Conservation (phyloP, 1,140 invertebrate species). For the Trachelipus rathkii region DNA sequence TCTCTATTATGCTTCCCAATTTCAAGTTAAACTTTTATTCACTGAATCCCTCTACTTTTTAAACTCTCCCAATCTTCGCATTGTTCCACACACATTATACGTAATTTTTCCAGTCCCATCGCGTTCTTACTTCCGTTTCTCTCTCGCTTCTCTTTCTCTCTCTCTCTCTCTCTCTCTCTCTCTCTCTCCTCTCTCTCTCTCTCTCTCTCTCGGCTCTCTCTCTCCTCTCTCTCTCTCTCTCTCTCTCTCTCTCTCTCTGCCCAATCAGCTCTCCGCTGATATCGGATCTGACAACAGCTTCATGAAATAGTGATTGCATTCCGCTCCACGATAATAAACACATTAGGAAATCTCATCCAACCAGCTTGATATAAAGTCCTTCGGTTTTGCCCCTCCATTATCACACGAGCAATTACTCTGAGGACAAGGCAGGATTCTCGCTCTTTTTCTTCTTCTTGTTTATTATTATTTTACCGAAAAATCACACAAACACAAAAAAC, state of each 20-base stretch:
- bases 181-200: not conserved
- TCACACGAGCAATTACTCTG: slow-evolving; percentile 1
- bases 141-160: not conserved
- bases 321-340: not conserved
- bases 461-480: too few species aligned
- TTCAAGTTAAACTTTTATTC: too few species aligned
- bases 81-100: too few species aligned
- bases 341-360: not conserved
- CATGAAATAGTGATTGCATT: not conserved
- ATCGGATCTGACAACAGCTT: slow-evolving; percentile 2
- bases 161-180: not conserved
- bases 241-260: slow-evolving; percentile 16
- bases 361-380: slow-evolving; percentile 6
- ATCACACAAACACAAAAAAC: too few species aligned
- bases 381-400: not conserved
- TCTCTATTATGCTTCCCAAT: too few species aligned
- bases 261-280: slow-evolving; percentile 3
- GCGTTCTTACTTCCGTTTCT: too few species aligned
- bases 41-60: too few species aligned
- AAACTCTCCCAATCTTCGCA: too few species aligned
- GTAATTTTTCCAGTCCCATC: too few species aligned
- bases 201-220: slow-evolving; percentile 21
- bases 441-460: too few species aligned
- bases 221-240: slow-evolving; percentile 32
- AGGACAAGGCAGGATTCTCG: too few species aligned